Evolutionary conservation across 2,797 vertebrate species (phyloP).

Genomic region (Hemitrygon akajei): DNA sequence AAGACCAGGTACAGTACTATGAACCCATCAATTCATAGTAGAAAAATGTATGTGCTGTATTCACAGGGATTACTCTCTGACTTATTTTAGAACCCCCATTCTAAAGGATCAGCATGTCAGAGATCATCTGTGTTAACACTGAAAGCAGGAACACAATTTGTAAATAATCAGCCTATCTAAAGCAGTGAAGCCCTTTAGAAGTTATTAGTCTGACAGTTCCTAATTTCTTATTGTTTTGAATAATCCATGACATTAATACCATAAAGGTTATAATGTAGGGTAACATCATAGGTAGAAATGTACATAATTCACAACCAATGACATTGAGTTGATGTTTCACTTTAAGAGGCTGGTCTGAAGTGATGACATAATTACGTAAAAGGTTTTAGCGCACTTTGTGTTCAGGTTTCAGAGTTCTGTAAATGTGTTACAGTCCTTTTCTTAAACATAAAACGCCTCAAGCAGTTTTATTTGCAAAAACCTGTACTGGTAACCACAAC

Average conservation of each 20-base stretch:
- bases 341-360: too few relatives aligned
- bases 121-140: not conserved
- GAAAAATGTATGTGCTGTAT: not conserved
- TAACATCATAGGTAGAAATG: too few relatives aligned
- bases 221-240: not conserved
- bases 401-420: too few relatives aligned
- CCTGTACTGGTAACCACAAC: too few relatives aligned
- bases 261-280: too few relatives aligned
- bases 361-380: too few relatives aligned
- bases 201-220: not conserved
- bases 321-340: too few relatives aligned
- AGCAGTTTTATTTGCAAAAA: too few relatives aligned
- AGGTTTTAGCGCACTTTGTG: too few relatives aligned
- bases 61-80: not conserved
- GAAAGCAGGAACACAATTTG: not conserved
- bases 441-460: too few relatives aligned
- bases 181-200: not conserved
- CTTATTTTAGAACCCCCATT: not conserved
- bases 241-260: not conserved
- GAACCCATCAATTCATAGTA: not conserved
- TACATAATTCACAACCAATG: too few relatives aligned
- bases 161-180: not conserved
- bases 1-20: constrained; percentile 77
- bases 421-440: too few relatives aligned
- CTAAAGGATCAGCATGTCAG: not conserved